Evolutionary conservation across 2,888 invertebrate species (phyloP).

Genomic region (Drosophila percnosoma): DNA sequence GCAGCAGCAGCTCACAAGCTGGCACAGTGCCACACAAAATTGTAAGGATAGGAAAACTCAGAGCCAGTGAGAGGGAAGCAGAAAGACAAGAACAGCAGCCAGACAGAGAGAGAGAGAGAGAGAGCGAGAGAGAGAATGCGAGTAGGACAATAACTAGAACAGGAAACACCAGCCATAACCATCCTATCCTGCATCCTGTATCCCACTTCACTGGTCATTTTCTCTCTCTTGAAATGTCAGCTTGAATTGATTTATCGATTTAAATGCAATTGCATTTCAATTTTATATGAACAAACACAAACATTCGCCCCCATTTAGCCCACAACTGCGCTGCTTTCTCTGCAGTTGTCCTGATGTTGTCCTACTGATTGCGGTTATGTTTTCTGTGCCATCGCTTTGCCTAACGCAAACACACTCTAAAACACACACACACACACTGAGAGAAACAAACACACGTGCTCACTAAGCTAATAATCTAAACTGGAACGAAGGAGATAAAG

Average conservation of each 20-base stretch:
- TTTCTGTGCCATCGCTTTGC: constrained; percentile 31
- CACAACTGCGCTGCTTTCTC: constrained; percentile 15
- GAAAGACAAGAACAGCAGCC: neutral
- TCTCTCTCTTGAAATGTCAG: constrained; percentile 38
- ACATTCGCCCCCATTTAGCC: constrained; percentile 27
- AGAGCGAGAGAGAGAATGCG: neutral
- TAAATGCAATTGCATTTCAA: constrained; percentile 56
- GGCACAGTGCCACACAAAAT: constrained; percentile 35
- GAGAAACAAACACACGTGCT: constrained; percentile 6
- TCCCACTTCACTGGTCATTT: constrained; percentile 29
- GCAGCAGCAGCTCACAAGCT: constrained; percentile 30
- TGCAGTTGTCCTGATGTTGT: constrained; percentile 48
- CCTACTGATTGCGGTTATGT: constrained; percentile 49
- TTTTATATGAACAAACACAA: constrained; percentile 58
- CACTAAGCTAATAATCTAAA: constrained; percentile 50
- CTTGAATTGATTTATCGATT: constrained; percentile 72
- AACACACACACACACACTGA: constrained; percentile 1
- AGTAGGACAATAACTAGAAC: neutral
- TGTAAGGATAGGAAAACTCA: constrained; percentile 5
- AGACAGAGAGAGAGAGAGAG: neutral
- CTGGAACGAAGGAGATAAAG: constrained; percentile 34
- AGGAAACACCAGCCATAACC: constrained; percentile 15
- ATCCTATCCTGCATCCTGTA: constrained; percentile 22
- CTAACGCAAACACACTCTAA: constrained; percentile 12
- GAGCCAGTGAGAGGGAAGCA: neutral